Percentiles rank a stretch among this genome's conserved stretches.
Conservation (phyloP, 2,888 invertebrate species). For the Hedya salicella region DNA sequence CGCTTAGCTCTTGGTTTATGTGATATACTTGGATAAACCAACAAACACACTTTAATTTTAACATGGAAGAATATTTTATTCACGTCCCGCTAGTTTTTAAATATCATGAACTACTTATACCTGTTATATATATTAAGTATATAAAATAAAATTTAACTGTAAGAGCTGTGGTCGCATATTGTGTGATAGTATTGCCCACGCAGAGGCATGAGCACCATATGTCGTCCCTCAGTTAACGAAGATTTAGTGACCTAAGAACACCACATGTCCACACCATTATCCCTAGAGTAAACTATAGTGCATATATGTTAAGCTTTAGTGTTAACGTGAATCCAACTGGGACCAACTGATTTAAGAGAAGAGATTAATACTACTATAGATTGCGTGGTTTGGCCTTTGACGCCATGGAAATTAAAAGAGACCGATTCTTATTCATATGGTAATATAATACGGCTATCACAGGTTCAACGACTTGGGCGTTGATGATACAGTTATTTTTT, state of each 20-base stretch:
- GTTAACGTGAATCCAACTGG: conserved; percentile 2
- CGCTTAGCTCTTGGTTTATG: too few species aligned
- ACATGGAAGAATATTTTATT: too few species aligned
- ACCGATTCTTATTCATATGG: too few species aligned
- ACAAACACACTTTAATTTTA: too few species aligned
- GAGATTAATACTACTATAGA: neutral
- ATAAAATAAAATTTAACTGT: neutral
- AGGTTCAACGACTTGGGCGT: too few species aligned
- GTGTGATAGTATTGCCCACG: conserved; percentile 42
- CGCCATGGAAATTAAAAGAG: too few species aligned
- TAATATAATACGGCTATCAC: too few species aligned
- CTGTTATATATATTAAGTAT: neutral
- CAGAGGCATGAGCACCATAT: conserved; percentile 54
- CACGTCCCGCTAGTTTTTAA: too few species aligned
- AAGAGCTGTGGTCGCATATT: neutral
- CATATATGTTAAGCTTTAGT: conserved; percentile 18
- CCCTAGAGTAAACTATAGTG: conserved; percentile 25
- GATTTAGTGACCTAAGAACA: conserved; percentile 67
- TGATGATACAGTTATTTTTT: too few species aligned
- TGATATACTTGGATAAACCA: too few species aligned
- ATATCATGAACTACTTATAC: too few species aligned
- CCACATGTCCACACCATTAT: conserved; percentile 49
- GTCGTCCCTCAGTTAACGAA: conserved; percentile 67
- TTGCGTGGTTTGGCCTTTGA: neutral
- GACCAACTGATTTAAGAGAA: neutral